Evolutionary conservation across 2,113 vertebrate species (phyloP), one percentile per base, ranked within the genome.

Genomic region (Holacanthus passer): DNA sequence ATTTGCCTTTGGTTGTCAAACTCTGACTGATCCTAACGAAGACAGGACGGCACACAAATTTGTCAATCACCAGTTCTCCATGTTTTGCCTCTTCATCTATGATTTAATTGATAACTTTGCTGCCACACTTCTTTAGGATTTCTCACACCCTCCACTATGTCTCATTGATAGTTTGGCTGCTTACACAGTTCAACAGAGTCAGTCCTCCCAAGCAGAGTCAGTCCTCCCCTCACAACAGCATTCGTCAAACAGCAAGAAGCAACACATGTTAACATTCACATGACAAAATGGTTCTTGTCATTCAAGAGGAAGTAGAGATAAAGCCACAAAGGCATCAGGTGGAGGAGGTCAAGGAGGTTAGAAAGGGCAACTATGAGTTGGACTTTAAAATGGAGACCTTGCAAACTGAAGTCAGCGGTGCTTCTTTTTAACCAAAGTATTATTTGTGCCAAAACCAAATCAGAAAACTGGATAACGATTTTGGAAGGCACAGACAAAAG

Each of bases 241-340:
- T 74, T 47, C 75, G 75, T 64, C 60, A 77, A 50, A 58, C 20
- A 53, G 37, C 31, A 67, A 77, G 77, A 77, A 52, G 66, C 55
- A 70, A 69, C 53, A 68, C 31, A 55, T 75, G 39, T 37, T 59
- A 62, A 67, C 12, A 9, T 67, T 50, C 3, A 58, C 50, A 19
- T 60, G 20, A 81, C 77, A 85, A 85, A 75, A 32, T 76, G 62
- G 77, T 41, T 69, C 4, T 71, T 82, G 53, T 67, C 43, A 11
- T 6, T n/a, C 19, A 43, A 29, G 50, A 62, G 70, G 70, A 79
- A 52, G 60, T 16, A 24, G 31, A 1, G 3, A 62, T 79, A 35
- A 79, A 80, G 67, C 39, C 17, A 24, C 32, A 37, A 72, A 77
- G 55, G 29, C 31, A 17, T 31, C 27, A 45, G 56, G 22, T 31